Base-by-base conservation (phyloP, 2,888 invertebrate species). In the Beris morrisii region DNA sequence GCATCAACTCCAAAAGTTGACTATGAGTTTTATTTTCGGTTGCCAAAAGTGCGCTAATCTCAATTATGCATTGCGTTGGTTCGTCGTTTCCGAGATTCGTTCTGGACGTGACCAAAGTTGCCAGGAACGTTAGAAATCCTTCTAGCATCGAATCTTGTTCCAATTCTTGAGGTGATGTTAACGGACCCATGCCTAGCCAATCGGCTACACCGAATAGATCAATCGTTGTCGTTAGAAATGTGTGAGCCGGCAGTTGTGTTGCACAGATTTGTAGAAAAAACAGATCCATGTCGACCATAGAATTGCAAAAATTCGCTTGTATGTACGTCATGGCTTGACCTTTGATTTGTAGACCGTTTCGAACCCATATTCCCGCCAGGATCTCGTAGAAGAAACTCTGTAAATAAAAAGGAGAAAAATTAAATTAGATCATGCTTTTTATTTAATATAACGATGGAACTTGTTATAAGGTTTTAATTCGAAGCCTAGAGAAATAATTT, bases 281-380 rank as follows among this genome's bases (percentile, higher is more conserved):
- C 71, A 98, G 84, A 83, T 98, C 98, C 77, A 97, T 93, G 81
- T 98, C 97, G 11, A 96, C 94, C 94, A 97, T 96, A 11, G 96
- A 96, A 82, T 97, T 97, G 83, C 97, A 97, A 83, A 98, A 97
- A 82, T 97, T 97, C 73, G 95, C 95, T 82, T 98, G 97, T 75
- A 97, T 94, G 82, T 98, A 98, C 15, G 97, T 96, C 96, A 97
- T 97, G 44, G 96, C 96, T 82, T 98, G 97, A n/a, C 97, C 97
- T 81, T 94, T 95, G 76, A 98, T 97, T 84, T 97, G 97, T 9
- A 96, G 84, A 0, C 97, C 98, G 82, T 97, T 98, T 70, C 97
- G 88, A 63, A 96, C 95, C 97, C 97, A 98, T 76, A 97, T 86
- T 7, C 94, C 94, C 69, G 92, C 91, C 68, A 95, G 84, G 74